phyloP scores from a whole-genome alignment of 1,140 invertebrate genomes.

The Trachymyrmex septentrionalis region DNA sequence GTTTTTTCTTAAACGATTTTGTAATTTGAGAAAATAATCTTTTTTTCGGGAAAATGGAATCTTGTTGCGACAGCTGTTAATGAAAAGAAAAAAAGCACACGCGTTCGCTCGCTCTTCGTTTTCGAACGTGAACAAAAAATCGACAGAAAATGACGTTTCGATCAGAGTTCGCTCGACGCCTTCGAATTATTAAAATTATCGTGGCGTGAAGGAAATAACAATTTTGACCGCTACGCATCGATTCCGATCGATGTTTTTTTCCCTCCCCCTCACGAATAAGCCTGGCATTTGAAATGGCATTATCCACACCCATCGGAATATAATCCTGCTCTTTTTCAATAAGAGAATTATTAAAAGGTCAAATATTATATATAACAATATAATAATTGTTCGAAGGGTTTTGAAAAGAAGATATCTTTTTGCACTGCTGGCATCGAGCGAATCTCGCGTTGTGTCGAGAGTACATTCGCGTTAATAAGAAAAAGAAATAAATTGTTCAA shows the following conservation, averaged over 20 bases:
- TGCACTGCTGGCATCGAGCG: neutral
- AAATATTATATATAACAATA: neutral
- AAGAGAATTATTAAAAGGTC: neutral
- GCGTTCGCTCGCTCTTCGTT: neutral
- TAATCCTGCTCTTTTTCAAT: neutral
- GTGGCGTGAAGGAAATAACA: slow-evolving; percentile 38
- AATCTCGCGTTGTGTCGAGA: neutral
- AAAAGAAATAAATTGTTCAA: slow-evolving; percentile 34
- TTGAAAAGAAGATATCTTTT: neutral
- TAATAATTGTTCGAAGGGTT: neutral
- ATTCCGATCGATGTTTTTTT: slow-evolving; percentile 43
- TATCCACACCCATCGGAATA: slow-evolving; percentile 1
- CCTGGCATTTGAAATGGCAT: slow-evolving; percentile 15
- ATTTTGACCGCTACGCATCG: slow-evolving; percentile 40
- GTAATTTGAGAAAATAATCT: neutral
- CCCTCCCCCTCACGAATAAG: neutral
- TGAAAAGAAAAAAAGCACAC: neutral
- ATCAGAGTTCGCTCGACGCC: neutral
- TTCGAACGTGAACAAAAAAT: neutral
- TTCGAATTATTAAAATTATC: slow-evolving; percentile 41
- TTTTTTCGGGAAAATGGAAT: neutral
- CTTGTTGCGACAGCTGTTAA: neutral
- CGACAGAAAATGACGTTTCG: slow-evolving; percentile 30
- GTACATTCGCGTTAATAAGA: neutral
- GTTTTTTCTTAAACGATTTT: neutral